Conservation (phyloP, 2,797 vertebrate species). For the Urophycis tenuis region DNA sequence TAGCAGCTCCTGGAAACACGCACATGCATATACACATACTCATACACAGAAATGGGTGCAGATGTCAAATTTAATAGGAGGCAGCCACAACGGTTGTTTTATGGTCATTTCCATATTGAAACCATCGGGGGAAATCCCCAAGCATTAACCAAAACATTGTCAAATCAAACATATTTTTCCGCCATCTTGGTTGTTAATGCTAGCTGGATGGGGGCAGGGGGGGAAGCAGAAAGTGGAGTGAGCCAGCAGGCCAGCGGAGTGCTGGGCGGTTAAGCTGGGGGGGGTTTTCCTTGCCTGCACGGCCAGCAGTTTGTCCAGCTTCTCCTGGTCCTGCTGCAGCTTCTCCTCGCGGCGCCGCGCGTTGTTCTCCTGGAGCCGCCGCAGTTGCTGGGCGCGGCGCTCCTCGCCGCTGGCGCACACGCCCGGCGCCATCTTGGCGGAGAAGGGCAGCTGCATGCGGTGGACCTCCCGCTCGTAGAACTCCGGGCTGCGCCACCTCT, state of each 20-base stretch:
- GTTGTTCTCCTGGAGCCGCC: conserved; percentile 88
- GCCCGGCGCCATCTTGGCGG: conserved; percentile 81
- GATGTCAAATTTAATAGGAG: neutral
- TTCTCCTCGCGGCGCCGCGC: conserved; percentile 87
- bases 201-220: too few species aligned
- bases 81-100: too few species aligned
- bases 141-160: neutral
- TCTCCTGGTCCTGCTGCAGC: conserved; percentile 89
- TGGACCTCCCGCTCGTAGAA: conserved; percentile 91
- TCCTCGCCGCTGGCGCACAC: conserved; percentile 82
- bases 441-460: conserved; percentile 92
- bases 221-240: too few species aligned
- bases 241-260: neutral
- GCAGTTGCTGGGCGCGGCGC: conserved; percentile 85
- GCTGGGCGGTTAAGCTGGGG: neutral
- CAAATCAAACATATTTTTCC: too few species aligned
- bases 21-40: conserved; percentile 13
- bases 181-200: too few species aligned
- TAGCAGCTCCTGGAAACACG: conserved; percentile 77
- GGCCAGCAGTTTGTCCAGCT: conserved; percentile 78
- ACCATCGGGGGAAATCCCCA: neutral
- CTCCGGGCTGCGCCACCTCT: conserved; percentile 86
- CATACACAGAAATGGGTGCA: neutral
- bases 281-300: conserved; percentile 76
- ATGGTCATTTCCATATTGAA: neutral